Base-by-base conservation (phyloP, 2,797 vertebrate species). In the Pseudomugil tenellus region DNA sequence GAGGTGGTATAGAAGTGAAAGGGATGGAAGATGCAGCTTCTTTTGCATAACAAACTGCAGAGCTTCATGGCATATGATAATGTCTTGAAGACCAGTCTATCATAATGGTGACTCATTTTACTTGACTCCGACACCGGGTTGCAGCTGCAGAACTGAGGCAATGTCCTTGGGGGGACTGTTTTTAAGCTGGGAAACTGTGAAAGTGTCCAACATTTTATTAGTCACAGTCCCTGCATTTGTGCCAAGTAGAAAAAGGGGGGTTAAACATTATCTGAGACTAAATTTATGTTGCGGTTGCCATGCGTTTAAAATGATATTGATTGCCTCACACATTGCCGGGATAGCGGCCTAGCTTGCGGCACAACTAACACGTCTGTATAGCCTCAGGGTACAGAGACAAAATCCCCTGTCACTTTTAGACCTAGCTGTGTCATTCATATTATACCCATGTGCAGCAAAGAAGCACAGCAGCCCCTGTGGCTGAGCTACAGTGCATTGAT, bases 21-120 rank as follows among this genome's bases (percentile, higher is more conserved):
- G 35, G 26, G 62, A 70, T 46, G 51, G 64, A 70, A 53, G 61
- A 68, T 66, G 49, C 26, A 35, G 78, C 58, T 46, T 55, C 8
- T 46, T 59, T 72, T 60, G 59, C 67, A 43, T 66, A 72, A 72
- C 79, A 71, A 84, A 79, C 71, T 77, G 83, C 74, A 68, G 72
- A 78, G 80, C 76, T 70, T 25, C 28, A 3, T 74, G 71, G 73
- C 56, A 67, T 35, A 67, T 3, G 12, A 54, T 60, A 66, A 76
- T 72, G 63, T 86, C 83, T 76, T 64, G 53, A 53, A 70, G 77
- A 65, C 76, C 78, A 67, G 76, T 72, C 32, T 73, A 88, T 85
- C 71, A 57, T 14, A n/a, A 12, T 28, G 16, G 66, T 81, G 84
- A 87, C 75, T 84, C 80, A 79, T 49, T 74, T 74, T 49, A 73